These are phyloP conservation scores for Mustela lutreola DNA, from an alignment of 2,113 vertebrate species.

Conservation along the genomic window DNA sequence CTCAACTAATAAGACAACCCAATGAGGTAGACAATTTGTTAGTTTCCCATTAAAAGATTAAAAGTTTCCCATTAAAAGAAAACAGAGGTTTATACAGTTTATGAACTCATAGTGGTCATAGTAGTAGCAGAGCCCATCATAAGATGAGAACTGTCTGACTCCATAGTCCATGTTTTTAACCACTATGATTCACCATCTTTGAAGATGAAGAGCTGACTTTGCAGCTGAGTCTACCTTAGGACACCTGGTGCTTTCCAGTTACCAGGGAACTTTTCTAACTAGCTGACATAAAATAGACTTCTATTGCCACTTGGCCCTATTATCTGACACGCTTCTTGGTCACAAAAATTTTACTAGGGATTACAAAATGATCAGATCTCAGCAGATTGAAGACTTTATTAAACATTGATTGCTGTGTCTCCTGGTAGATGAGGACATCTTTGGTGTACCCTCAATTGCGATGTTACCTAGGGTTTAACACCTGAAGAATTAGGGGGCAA, in stretches of 20 bases:
- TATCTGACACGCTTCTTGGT: not conserved
- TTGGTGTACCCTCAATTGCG: not conserved
- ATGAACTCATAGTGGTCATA: not conserved
- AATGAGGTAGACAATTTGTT: not conserved
- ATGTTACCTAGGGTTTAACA: constrained; percentile 41
- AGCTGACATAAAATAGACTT: not conserved
- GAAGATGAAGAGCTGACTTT: not conserved
- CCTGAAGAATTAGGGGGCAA: constrained; percentile 5
- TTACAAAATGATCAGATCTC: not conserved
- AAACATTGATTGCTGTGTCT: not conserved
- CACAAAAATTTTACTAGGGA: not conserved
- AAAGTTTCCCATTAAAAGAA: not conserved
- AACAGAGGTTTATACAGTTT: not conserved
- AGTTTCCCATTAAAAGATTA: not conserved
- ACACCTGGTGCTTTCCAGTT: not conserved
- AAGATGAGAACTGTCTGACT: not conserved
- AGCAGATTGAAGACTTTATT: not conserved
- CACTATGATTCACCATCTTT: not conserved
- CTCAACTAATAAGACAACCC: not conserved
- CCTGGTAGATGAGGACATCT: not conserved
- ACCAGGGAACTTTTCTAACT: not conserved
- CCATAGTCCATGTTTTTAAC: not conserved
- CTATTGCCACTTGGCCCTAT: not conserved
- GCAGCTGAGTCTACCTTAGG: not conserved
- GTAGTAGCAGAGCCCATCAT: not conserved